These are phyloP conservation scores for Lanius collurio DNA, from an alignment of 2,113 vertebrate species.

Conservation along the genomic window DNA sequence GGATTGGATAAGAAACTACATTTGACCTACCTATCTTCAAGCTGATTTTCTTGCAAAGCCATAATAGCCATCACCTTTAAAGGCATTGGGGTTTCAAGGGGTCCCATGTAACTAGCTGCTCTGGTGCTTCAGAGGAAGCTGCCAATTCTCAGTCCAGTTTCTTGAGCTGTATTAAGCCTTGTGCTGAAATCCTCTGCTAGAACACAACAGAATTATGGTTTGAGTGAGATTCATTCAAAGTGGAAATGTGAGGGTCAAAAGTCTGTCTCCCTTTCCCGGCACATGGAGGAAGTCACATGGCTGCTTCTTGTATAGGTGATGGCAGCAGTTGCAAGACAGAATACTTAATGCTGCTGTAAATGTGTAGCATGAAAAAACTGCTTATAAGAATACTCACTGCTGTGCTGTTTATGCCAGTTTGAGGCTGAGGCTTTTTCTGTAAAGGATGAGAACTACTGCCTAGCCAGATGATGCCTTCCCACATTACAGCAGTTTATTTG, in stretches of 20 bases:
- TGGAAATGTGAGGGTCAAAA: background rate
- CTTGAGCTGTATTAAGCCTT: background rate
- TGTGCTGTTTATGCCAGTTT: background rate
- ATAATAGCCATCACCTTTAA: background rate
- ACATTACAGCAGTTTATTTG: background rate
- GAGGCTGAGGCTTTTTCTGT: background rate
- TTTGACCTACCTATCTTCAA: background rate
- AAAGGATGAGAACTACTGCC: constrained; percentile 8
- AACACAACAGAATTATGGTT: background rate
- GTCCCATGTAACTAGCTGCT: background rate
- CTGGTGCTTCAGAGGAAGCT: background rate
- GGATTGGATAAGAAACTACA: background rate
- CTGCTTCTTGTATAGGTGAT: background rate
- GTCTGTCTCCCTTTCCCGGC: background rate
- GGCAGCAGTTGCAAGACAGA: background rate
- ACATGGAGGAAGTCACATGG: background rate
- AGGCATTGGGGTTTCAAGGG: background rate
- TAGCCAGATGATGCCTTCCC: constrained; percentile 14
- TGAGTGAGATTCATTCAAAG: background rate
- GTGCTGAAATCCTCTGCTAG: background rate
- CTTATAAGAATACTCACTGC: background rate
- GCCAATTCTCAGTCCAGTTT: background rate
- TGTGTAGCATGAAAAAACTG: background rate
- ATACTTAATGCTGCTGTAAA: background rate
- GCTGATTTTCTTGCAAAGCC: background rate